Evolutionary conservation across 2,113 vertebrate species (phyloP).

Genomic region (Opisthocomus hoazin): DNA sequence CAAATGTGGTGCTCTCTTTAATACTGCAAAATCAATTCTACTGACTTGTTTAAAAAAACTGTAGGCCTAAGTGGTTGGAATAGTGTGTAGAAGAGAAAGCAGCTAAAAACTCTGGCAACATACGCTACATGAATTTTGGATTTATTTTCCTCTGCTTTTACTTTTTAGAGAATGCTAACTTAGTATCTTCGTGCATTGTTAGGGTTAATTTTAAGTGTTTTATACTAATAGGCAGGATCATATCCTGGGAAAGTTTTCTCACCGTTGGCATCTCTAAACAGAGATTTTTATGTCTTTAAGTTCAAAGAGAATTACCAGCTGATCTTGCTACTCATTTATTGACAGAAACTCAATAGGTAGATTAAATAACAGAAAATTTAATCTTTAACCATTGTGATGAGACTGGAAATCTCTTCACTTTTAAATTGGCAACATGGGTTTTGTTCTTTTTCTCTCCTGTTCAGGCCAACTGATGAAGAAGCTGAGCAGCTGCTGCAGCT

Average conservation of each 20-base stretch:
- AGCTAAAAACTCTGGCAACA: neutral
- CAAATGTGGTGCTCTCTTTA: neutral
- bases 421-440: neutral
- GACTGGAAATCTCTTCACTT: neutral
- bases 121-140: accelerated
- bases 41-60: neutral
- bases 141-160: neutral
- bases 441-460: neutral
- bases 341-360: neutral
- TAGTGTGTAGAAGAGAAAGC: neutral
- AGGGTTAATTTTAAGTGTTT: neutral
- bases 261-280: neutral
- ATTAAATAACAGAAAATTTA: neutral
- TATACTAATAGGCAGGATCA: neutral
- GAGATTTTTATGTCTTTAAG: neutral
- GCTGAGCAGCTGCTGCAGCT: slow-evolving; percentile 92
- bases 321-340: neutral
- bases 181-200: neutral
- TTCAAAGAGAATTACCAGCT: neutral
- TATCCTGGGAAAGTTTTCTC: neutral
- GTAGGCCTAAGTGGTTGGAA: neutral
- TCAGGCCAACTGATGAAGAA: slow-evolving; percentile 95
- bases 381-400: neutral
- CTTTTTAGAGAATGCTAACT: neutral
- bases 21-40: neutral